Base-by-base conservation (phyloP, 2,888 invertebrate species). In the Xylota sylvarum region DNA sequence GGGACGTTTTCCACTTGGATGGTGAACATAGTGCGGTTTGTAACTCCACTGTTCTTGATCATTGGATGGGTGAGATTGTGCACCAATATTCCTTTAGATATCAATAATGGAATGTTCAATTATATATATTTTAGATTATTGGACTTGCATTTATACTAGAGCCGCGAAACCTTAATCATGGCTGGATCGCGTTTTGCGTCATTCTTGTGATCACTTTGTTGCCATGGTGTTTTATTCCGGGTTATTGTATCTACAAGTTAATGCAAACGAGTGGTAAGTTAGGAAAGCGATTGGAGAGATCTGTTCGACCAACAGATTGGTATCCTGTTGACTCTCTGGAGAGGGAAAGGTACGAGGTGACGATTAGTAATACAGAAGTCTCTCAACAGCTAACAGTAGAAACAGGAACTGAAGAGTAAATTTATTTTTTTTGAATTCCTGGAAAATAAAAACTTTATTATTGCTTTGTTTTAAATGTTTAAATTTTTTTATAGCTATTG, bases 1-100 rank as follows among this genome's bases (percentile, higher is more conserved):
- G 94, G 93, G 82, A 94, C 94, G 4, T 92, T 96, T 55, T 88
- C 89, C 17, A 93, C 94, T 27, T 93, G 93, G 88, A 91, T 90
- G 88, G 80, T 92, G 4, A 90, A 90, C 60, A 74, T 90, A 5
- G 69, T 92, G 23, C 89, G 92, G 58, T 92, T 90, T 62, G 88
- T 92, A 17, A 89, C 91, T 0, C 92, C 92, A 0, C 0, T 92
- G 0, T 88, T 90, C 35, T 9, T 85, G 1, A 82, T 89, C 27
- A 1, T 76, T 23, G 14, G 27, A n/a, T 43, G 58, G 67, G 77
- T 81, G 43, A 90, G 89, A 10, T 7, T 46, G 2, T 46, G 0
- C 14, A n/a, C n/a, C 3, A 37, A 10, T 37, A 37, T n/a, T n/a
- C n/a, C n/a, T n/a, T 9, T 7, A 35, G 4, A 7, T 35, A 7